These are phyloP conservation scores for Cephonodes hylas DNA, from an alignment of 2,888 invertebrate species.

Conservation along the genomic window DNA sequence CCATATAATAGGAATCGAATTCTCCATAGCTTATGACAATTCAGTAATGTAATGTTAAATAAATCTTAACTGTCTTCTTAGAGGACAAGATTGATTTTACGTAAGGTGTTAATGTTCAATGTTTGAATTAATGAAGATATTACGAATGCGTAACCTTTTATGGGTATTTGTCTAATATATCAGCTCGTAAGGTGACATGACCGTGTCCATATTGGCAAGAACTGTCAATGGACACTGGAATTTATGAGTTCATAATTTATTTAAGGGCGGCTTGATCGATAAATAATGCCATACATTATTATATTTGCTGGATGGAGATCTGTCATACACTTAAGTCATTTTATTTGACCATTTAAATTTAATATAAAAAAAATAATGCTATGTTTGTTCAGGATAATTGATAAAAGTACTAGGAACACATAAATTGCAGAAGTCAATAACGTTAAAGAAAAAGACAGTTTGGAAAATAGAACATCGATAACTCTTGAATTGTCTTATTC, in stretches of 20 bases:
- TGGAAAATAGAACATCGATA: conserved; percentile 2
- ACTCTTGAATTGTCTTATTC: conserved; percentile 3
- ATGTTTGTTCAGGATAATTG: no score
- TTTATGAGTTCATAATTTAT: conserved; percentile 9
- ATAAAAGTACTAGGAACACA: neutral
- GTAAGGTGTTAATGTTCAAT: neutral
- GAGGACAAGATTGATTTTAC: neutral
- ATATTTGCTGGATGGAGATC: neutral
- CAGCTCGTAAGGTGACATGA: neutral
- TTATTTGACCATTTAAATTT: neutral
- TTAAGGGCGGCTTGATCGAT: conserved; percentile 1
- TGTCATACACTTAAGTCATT: neutral
- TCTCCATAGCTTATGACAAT: no score
- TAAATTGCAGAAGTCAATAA: neutral
- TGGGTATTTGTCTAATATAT: conserved; percentile 4
- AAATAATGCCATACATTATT: neutral
- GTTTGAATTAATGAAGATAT: conserved; percentile 11
- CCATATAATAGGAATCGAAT: no score
- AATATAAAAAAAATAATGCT: neutral
- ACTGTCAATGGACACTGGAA: conserved; percentile 5
- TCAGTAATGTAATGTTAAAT: neutral
- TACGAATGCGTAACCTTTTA: conserved; percentile 4
- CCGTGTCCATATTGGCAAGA: conserved; percentile 6
- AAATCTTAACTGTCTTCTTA: neutral
- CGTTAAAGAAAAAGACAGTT: neutral